These are phyloP conservation scores for Caenorhabditis doughertyi DNA, from an alignment of 2,888 invertebrate genomes.

Conservation along the genomic window DNA sequence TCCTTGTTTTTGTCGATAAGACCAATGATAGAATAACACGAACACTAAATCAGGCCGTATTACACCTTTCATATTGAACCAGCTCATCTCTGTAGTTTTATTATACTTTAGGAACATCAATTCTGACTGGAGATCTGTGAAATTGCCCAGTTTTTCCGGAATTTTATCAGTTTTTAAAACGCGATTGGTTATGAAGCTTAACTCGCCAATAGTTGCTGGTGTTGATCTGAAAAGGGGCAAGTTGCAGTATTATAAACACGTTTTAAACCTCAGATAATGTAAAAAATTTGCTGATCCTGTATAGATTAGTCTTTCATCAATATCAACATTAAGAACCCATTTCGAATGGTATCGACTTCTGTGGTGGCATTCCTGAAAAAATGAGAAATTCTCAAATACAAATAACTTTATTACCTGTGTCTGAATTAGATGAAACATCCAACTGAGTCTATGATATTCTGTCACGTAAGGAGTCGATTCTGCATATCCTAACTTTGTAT, in stretches of 20 bases:
- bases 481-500: constrained; percentile 1
- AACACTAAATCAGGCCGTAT: constrained; percentile 18
- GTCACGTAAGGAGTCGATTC: constrained; percentile 1
- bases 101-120: constrained; percentile 24
- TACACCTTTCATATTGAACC: constrained; percentile 22
- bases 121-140: background rate
- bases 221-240: background rate
- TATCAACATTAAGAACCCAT: constrained; percentile 4
- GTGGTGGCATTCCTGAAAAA: constrained; percentile 11
- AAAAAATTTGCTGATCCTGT: background rate
- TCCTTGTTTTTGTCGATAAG: background rate
- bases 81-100: constrained; percentile 19
- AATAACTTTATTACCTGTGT: too few species aligned
- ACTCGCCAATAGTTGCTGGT: constrained; percentile 1
- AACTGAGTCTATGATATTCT: background rate
- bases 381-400: too few species aligned
- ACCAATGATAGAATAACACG: constrained; percentile 28
- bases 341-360: constrained; percentile 10
- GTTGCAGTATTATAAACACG: background rate
- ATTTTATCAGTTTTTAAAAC: background rate
- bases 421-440: constrained; percentile 26
- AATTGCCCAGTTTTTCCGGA: constrained; percentile 1
- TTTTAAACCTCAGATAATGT: background rate
- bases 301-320: constrained; percentile 7
- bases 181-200: constrained; percentile 14